Conservation (phyloP, 2,113 vertebrate genomes). For the Tichodroma muraria region DNA sequence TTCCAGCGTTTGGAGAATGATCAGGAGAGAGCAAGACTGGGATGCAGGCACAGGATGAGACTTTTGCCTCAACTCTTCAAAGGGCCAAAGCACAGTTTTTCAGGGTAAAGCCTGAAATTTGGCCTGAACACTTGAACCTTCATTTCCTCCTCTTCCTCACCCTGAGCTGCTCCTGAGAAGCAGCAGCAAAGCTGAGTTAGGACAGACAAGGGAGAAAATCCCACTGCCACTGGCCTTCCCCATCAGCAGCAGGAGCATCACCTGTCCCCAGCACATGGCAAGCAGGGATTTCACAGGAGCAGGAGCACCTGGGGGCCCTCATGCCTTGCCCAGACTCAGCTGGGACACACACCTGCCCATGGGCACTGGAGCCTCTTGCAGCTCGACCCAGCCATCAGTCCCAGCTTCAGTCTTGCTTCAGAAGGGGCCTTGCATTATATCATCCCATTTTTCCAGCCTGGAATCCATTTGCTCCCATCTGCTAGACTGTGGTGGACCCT, state of each 20-base stretch:
- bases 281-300: neutral
- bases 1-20: neutral
- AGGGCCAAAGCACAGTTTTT: neutral
- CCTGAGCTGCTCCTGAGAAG: neutral
- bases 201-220: neutral
- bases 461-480: neutral
- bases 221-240: neutral
- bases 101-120: neutral
- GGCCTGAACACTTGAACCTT: neutral
- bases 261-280: neutral
- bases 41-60: neutral
- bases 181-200: neutral
- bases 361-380: neutral
- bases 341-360: neutral
- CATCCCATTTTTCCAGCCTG: accelerated
- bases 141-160: neutral
- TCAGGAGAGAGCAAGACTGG: neutral
- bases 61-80: neutral
- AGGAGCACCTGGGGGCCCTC: neutral
- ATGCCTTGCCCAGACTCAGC: neutral
- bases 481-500: neutral
- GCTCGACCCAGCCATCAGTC: accelerated
- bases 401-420: neutral
- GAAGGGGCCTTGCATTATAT: accelerated
- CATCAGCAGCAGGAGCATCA: neutral